Base-by-base conservation (phyloP, 2,797 vertebrate genomes). In the Semaprochilodus insignis region DNA sequence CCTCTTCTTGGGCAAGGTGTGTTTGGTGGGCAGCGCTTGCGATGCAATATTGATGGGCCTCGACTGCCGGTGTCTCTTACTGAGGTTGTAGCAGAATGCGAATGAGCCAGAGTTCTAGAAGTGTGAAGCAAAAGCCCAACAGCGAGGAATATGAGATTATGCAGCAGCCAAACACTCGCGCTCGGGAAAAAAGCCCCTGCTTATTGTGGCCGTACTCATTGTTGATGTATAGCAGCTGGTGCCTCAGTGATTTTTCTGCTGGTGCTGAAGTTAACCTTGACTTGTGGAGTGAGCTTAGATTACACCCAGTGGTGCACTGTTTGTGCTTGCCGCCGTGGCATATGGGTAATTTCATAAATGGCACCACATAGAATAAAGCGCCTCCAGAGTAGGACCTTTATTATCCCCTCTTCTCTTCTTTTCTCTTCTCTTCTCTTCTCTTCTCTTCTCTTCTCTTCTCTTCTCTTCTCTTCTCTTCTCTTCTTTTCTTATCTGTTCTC, bases 301-400 rank as follows among this genome's bases (percentile, higher is more conserved):
- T 77, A 62, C 54, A 65, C 44, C 62, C 78, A 78, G 74, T 70
- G 55, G 74, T 63, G 55, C 40, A 8, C n/a, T 73, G 70, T 71
- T 60, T 71, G 69, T 66, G 70, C 54, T 60, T 34, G 34, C 73
- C 80, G 74, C 67, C 76, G 31, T 74, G 57, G 51, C 65, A 59
- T 86, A 62, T 77, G 67, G 74, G 77, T 77, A 77, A 82, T 81
- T 81, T 63, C 15, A 78, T 57, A 78, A 81, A 78, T 59, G 59
- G 51, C 55, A 17, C 27, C 69, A 78, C 23, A 74, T 44, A 65
- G 60, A 4, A 65, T 55, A 8, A 34, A 25, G 52, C 27, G 27
- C 52, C 54, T 73, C 71, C 71, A 55, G 52, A 55, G 27, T 27
- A 34, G 54, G 27, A 55, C 71, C 48, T 31, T 31, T 31, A 31